Percentiles rank a stretch among this genome's conserved stretches.
Conservation (phyloP, 2,797 vertebrate genomes). For the Argya squamiceps region DNA sequence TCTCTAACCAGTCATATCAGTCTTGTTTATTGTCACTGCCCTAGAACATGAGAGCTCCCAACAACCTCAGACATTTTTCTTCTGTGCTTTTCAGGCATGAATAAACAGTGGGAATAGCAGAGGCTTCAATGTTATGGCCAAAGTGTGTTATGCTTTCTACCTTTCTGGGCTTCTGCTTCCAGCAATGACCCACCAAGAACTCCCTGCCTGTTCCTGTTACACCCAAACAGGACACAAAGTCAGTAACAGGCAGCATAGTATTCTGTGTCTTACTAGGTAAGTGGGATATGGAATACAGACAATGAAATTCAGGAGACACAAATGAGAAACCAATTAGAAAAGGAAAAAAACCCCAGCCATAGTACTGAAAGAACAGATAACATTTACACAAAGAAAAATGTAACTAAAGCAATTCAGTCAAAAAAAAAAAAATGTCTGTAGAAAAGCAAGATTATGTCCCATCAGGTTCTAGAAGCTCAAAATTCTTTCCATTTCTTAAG, state of each 20-base stretch:
- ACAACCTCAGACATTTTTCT: neutral
- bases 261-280: neutral
- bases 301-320: neutral
- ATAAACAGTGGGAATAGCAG: neutral
- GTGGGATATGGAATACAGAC: neutral
- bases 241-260: neutral
- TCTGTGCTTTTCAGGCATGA: neutral
- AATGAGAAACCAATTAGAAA: neutral
- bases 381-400: neutral
- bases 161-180: neutral
- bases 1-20: neutral
- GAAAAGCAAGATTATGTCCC: neutral
- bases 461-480: neutral
- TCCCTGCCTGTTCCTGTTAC: rapidly evolving
- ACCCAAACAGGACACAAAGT: neutral
- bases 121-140: neutral
- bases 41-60: neutral
- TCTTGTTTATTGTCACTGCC: neutral
- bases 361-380: neutral
- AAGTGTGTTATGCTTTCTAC: neutral
- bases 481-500: neutral
- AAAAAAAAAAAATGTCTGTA: neutral
- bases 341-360: neutral
- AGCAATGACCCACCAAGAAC: neutral
- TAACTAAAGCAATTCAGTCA: neutral